Percentiles rank a stretch among this genome's conserved stretches.
These are phyloP conservation scores for Steatornis caripensis DNA, from an alignment of 2,113 vertebrate species.

Conservation along the genomic window DNA sequence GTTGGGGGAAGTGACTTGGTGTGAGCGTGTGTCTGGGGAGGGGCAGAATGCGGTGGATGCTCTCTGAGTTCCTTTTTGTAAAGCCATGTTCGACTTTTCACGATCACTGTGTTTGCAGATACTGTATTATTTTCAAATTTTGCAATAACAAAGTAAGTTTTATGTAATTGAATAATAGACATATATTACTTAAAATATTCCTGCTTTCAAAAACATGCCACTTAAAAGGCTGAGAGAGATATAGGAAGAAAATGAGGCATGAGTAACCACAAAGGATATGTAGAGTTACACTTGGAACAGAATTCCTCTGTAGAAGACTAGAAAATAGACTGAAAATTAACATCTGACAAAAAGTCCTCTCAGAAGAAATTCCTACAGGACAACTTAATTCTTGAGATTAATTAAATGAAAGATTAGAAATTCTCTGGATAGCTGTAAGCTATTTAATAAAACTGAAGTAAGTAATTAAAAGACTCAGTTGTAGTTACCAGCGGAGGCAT, in stretches of 20 bases:
- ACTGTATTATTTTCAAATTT: background rate
- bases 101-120: background rate
- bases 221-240: background rate
- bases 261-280: background rate
- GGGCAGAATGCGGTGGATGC: background rate
- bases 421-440: slow-evolving; percentile 53
- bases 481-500: slow-evolving; percentile 22
- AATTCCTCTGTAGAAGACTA: background rate
- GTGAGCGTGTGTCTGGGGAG: background rate
- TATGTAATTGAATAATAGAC: background rate
- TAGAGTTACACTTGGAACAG: background rate
- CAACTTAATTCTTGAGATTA: slow-evolving; percentile 54
- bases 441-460: slow-evolving; percentile 60
- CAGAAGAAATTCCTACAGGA: slow-evolving; percentile 48
- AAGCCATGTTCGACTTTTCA: background rate
- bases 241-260: background rate
- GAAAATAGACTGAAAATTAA: slow-evolving; percentile 18
- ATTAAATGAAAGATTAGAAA: slow-evolving; percentile 56
- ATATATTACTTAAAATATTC: background rate
- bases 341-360: background rate
- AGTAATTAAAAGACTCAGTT: slow-evolving; percentile 36
- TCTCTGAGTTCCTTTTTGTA: background rate
- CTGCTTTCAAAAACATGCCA: background rate
- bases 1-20: background rate
- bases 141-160: background rate